phyloP scores from a whole-genome alignment of 1,140 invertebrate species.

The Bombus terrestris region DNA sequence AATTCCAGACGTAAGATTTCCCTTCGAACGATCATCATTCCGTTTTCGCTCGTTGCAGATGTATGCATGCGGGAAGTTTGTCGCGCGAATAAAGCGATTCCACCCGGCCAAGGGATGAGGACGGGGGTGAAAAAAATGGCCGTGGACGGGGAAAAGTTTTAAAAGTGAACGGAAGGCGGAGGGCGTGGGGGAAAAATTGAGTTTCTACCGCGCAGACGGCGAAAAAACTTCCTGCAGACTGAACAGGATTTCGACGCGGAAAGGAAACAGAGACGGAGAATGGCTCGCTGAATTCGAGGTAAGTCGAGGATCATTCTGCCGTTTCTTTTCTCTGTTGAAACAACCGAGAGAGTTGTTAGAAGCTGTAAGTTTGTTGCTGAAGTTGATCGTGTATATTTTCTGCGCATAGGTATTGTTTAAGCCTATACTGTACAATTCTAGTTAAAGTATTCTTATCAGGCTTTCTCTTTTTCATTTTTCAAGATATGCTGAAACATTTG shows the following conservation, averaged over 20 bases:
- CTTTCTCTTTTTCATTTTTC: too few species aligned
- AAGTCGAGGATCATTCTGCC: not conserved
- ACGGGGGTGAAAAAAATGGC: not conserved
- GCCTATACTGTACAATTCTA: too few species aligned
- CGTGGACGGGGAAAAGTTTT: conserved; percentile 15
- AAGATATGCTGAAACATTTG: too few species aligned
- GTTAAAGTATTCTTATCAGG: too few species aligned
- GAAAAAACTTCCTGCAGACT: conserved; percentile 8
- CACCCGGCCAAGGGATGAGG: not conserved
- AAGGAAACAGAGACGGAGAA: not conserved
- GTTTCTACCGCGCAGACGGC: conserved; percentile 5
- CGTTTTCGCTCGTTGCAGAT: conserved; percentile 12
- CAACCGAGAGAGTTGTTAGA: not conserved
- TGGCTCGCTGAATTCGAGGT: not conserved
- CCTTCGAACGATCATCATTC: conserved; percentile 12
- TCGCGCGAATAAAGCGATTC: conserved; percentile 1
- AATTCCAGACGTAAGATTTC: not conserved
- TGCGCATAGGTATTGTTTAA: not conserved
- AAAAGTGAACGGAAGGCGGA: conserved; percentile 16
- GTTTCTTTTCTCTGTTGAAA: not conserved
- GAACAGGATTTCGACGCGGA: conserved; percentile 2
- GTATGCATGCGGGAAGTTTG: conserved; percentile 2
- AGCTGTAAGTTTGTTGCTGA: not conserved
- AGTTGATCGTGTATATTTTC: not conserved
- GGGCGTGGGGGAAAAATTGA: conserved; percentile 8